These are phyloP conservation scores for Malthinus seriepunctatus DNA, from an alignment of 2,888 invertebrate species.

Conservation along the genomic window DNA sequence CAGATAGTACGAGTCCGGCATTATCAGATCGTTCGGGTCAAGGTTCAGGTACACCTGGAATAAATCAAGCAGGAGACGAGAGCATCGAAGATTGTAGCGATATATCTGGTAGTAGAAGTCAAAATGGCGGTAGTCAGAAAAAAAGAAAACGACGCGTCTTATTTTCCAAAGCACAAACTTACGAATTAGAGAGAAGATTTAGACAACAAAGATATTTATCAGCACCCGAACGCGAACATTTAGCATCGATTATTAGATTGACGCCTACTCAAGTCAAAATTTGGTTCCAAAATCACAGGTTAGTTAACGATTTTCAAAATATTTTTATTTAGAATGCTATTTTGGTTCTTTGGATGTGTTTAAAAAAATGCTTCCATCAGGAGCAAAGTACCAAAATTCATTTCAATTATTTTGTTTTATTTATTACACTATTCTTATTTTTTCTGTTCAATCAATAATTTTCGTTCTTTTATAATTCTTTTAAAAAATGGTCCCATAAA, in stretches of 20 bases:
- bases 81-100: slow-evolving; percentile 22
- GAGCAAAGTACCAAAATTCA: too few species aligned
- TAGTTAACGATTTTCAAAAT: slow-evolving; percentile 23
- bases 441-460: too few species aligned
- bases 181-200: slow-evolving; percentile 92
- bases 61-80: slow-evolving; percentile 19
- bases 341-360: too few species aligned
- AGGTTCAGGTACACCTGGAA: slow-evolving; percentile 38
- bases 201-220: slow-evolving; percentile 95
- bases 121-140: slow-evolving; percentile 64
- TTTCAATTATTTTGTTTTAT: too few species aligned
- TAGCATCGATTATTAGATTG: slow-evolving; percentile 91
- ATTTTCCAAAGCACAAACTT: slow-evolving; percentile 97
- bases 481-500: too few species aligned
- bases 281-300: slow-evolving; percentile 98
- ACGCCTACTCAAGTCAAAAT: slow-evolving; percentile 99
- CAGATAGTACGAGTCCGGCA: slow-evolving; percentile 87
- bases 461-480: too few species aligned
- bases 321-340: too few species aligned
- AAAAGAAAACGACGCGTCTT: slow-evolving; percentile 94
- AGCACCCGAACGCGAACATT: slow-evolving; percentile 95
- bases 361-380: too few species aligned
- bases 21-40: slow-evolving; percentile 70
- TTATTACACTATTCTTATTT: too few species aligned
- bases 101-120: slow-evolving; percentile 42